Evolutionary conservation across 2,888 invertebrate species (phyloP).

Genomic region (Xylocampa areola): DNA sequence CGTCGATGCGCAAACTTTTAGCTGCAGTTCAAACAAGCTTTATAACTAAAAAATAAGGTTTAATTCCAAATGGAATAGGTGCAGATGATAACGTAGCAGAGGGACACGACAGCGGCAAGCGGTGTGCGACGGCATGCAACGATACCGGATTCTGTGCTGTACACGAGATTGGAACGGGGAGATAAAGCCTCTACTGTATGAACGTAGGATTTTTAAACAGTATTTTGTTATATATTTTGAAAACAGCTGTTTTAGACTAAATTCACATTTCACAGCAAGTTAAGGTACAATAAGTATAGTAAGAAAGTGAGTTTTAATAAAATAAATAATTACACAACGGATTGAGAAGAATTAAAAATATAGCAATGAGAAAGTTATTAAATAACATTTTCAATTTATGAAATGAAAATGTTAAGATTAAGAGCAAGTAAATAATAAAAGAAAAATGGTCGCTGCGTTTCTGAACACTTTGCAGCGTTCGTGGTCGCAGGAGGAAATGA

Average conservation of each 20-base stretch:
- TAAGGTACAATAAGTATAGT: too few relatives aligned
- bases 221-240: conserved; percentile 13
- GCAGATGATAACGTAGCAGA: conserved; percentile 47
- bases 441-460: too few relatives aligned
- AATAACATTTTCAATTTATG: too few relatives aligned
- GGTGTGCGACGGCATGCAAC: conserved; percentile 86
- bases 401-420: too few relatives aligned
- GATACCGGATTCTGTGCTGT: conserved; percentile 68
- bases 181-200: conserved; percentile 43
- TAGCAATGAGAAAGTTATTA: too few relatives aligned
- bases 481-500: too few relatives aligned
- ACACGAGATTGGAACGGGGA: conserved; percentile 63
- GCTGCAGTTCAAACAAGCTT: not conserved
- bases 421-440: too few relatives aligned
- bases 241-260: conserved; percentile 8
- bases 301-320: too few relatives aligned
- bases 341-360: too few relatives aligned
- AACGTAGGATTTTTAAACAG: conserved; percentile 35
- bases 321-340: too few relatives aligned
- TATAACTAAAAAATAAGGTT: conserved; percentile 19
- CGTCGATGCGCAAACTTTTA: conserved; percentile 43
- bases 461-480: too few relatives aligned
- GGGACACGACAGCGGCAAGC: conserved; percentile 78
- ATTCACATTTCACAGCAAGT: not conserved
- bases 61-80: conserved; percentile 34